A percentile compares a stretch with the other conserved stretches of the same genome.
These are phyloP conservation scores for Temnothorax unifasciatus DNA, from an alignment of 2,888 invertebrate species.

Conservation along the genomic window DNA sequence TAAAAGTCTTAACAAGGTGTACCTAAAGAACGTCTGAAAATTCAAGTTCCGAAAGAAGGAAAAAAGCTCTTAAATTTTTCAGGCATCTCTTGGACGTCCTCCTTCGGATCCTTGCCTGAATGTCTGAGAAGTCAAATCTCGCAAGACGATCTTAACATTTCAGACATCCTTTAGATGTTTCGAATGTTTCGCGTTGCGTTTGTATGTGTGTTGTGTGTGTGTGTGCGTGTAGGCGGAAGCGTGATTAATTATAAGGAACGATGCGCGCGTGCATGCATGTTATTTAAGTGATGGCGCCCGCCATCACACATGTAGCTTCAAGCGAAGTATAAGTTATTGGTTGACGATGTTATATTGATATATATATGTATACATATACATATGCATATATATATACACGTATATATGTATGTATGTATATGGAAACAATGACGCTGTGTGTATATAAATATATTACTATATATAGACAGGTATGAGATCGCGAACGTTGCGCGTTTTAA, in stretches of 20 bases:
- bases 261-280: conserved; percentile 64
- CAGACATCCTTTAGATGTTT: conserved; percentile 14
- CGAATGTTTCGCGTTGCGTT: conserved; percentile 21
- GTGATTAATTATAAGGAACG: conserved; percentile 46
- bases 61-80: not conserved
- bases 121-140: not conserved
- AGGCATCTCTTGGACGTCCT: not conserved
- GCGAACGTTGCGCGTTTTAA: conserved; percentile 28
- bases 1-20: not conserved
- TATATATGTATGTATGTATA: conserved; percentile 69
- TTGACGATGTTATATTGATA: conserved; percentile 84
- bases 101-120: not conserved
- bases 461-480: conserved; percentile 62
- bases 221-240: not conserved
- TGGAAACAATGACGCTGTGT: conserved; percentile 78
- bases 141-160: not conserved
- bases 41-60: not conserved
- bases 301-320: conserved; percentile 76
- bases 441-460: conserved; percentile 83
- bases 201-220: not conserved
- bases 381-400: conserved; percentile 79
- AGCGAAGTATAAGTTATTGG: conserved; percentile 84
- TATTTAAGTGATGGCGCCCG: conserved; percentile 64
- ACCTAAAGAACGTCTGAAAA: not conserved
- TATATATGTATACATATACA: conserved; percentile 79